Percentiles rank a stretch among this genome's conserved stretches.
Conservation (phyloP, 2,888 invertebrate genomes). For the Catocala nupta region DNA sequence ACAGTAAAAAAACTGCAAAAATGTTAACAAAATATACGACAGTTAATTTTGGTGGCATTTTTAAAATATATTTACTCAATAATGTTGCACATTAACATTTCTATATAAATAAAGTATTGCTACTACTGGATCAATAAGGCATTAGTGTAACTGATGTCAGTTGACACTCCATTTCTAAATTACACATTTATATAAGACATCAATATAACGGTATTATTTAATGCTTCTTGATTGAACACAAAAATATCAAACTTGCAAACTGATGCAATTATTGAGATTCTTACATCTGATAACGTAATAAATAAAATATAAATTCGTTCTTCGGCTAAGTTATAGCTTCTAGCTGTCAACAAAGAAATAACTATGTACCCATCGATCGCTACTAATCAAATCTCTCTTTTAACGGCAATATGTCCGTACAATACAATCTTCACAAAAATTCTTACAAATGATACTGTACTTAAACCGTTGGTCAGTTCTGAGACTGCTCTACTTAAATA, state of each 20-base stretch:
- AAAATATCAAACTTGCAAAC: conserved; percentile 6
- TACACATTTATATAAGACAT: neutral
- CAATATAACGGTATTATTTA: conserved; percentile 1
- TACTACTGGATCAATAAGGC: conserved; percentile 20
- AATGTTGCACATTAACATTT: neutral
- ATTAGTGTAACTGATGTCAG: conserved; percentile 3
- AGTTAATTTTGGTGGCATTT: neutral
- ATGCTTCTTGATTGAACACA: conserved; percentile 30
- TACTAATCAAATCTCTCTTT: conserved; percentile 1
- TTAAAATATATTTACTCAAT: conserved; percentile 1
- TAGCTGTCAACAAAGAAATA: conserved; percentile 40
- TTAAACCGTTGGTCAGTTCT: conserved; percentile 23
- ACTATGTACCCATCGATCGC: conserved; percentile 17
- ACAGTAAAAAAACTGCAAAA: conserved; percentile 17
- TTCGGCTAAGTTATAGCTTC: conserved; percentile 37
- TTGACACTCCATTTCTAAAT: neutral
- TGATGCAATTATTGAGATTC: conserved; percentile 43
- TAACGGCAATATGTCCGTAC: conserved; percentile 8
- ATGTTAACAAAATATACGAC: conserved; percentile 12
- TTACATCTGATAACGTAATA: conserved; percentile 41
- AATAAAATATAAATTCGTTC: conserved; percentile 53
- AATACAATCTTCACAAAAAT: conserved; percentile 4
- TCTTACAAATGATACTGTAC: conserved; percentile 44
- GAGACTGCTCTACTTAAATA: conserved; percentile 21
- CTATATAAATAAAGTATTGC: conserved; percentile 18